These are phyloP conservation scores for Lepas anatifera DNA, from an alignment of 2,888 invertebrate genomes.

Conservation along the genomic window DNA sequence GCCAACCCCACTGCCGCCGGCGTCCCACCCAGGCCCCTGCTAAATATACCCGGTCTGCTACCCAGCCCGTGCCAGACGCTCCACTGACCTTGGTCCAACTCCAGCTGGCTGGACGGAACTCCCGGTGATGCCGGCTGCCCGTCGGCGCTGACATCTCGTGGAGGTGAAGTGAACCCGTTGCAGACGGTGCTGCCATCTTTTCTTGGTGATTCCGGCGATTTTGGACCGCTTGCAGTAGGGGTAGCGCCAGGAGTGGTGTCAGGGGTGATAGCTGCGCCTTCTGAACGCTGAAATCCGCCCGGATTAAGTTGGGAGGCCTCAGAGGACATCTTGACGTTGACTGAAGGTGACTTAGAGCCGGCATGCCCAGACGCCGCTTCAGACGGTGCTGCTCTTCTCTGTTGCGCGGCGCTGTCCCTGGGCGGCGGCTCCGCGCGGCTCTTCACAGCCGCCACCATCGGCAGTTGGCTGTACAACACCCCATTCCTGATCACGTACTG, in stretches of 20 bases:
- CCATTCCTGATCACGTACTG: neutral
- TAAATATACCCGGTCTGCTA: conserved; percentile 5
- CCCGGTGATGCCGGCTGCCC: neutral
- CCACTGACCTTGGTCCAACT: conserved; percentile 3
- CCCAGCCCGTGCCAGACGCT: too few relatives aligned
- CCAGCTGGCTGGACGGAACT: neutral
- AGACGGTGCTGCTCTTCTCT: too few relatives aligned
- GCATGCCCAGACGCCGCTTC: too few relatives aligned
- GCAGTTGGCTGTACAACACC: conserved; percentile 1
- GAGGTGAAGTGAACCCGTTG: neutral
- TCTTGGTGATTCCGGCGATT: neutral
- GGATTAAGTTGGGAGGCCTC: too few relatives aligned
- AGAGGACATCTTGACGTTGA: too few relatives aligned
- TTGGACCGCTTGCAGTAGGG: too few relatives aligned
- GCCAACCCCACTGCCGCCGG: neutral
- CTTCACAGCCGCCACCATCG: neutral
- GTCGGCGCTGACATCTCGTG: neutral
- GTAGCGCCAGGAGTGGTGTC: too few relatives aligned
- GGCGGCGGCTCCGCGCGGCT: neutral
- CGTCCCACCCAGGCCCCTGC: neutral
- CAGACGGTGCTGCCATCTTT: neutral
- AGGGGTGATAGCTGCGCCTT: too few relatives aligned
- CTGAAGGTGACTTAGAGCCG: too few relatives aligned
- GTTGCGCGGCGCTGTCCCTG: neutral
- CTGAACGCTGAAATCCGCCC: too few relatives aligned